Evolutionary conservation across 2,797 vertebrate species (phyloP).

Genomic region (Sitta carolinensis): DNA sequence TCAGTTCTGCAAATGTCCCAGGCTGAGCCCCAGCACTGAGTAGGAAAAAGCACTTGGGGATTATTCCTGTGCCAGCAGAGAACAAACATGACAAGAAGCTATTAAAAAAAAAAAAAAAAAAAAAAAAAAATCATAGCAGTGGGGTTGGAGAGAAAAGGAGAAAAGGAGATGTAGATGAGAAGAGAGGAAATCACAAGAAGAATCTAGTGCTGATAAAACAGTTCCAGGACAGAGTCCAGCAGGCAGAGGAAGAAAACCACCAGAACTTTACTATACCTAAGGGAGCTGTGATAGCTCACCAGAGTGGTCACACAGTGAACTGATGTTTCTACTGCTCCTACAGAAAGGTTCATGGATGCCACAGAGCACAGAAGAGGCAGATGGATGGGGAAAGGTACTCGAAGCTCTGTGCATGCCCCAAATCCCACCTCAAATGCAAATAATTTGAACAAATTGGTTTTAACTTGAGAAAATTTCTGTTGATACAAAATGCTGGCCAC

Average conservation of each 20-base stretch:
- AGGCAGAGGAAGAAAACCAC: background rate
- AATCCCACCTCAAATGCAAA: background rate
- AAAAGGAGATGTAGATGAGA: background rate
- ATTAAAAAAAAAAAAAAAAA: background rate
- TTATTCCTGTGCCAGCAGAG: background rate
- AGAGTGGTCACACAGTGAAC: rapidly evolving
- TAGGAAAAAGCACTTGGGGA: background rate
- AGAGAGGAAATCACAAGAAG: background rate
- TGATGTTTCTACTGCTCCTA: background rate
- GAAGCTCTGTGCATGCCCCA: background rate
- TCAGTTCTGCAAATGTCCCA: background rate
- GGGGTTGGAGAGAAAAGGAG: background rate
- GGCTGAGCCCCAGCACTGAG: background rate
- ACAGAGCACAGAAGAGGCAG: background rate
- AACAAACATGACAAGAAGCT: background rate
- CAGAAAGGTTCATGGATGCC: background rate
- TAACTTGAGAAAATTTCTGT: background rate
- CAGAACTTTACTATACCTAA: background rate
- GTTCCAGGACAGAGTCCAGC: background rate
- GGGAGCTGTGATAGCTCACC: background rate
- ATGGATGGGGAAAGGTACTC: background rate
- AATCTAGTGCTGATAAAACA: background rate
- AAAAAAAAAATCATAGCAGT: background rate
- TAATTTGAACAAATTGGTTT: background rate
- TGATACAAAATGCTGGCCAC: background rate